Evolutionary conservation across 2,888 invertebrate species (phyloP).

Genomic region (Dolichopus griseipennis): DNA sequence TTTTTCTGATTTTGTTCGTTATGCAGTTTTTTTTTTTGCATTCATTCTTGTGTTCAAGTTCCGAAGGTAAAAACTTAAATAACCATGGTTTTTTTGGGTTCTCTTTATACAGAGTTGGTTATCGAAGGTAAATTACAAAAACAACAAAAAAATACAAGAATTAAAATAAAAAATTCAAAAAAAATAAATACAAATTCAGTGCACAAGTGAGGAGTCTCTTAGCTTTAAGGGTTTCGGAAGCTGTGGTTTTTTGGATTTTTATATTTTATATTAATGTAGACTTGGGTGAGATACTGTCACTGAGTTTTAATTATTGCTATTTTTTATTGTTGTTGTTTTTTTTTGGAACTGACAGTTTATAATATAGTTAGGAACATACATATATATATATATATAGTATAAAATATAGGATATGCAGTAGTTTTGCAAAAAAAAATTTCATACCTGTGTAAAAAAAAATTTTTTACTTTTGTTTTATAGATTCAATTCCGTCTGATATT

Average conservation of each 20-base stretch:
- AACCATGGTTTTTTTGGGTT: too few relatives aligned
- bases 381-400: too few relatives aligned
- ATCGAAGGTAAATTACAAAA: too few relatives aligned
- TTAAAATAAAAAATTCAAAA: not conserved
- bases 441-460: too few relatives aligned
- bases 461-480: too few relatives aligned
- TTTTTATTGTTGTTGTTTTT: not conserved
- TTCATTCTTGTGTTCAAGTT: not conserved
- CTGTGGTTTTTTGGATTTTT: conserved; percentile 29
- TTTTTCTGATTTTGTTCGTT: not conserved
- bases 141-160: not conserved
- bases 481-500: too few relatives aligned
- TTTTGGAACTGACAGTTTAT: too few relatives aligned
- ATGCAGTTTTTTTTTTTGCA: not conserved
- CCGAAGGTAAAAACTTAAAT: too few relatives aligned
- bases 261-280: not conserved
- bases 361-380: too few relatives aligned
- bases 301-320: not conserved
- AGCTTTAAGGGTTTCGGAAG: conserved; percentile 39
- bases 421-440: too few relatives aligned
- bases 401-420: too few relatives aligned
- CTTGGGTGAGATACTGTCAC: not conserved
- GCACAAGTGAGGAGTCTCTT: not conserved
- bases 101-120: too few relatives aligned
- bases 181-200: not conserved